These are phyloP conservation scores for Ganaspis brasiliensis DNA, from an alignment of 2,888 invertebrate genomes.

Conservation along the genomic window DNA sequence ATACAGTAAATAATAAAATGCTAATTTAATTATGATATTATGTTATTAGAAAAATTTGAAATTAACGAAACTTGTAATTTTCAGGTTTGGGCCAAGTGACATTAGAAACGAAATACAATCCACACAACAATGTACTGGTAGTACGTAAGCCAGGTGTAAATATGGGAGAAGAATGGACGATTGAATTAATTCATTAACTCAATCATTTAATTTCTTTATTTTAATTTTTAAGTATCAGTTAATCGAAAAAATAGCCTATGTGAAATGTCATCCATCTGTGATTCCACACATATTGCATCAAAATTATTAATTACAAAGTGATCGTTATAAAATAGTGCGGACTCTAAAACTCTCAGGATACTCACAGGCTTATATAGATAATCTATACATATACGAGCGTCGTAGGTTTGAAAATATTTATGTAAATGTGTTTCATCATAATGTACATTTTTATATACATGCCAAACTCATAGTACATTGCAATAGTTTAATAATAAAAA, in stretches of 20 bases:
- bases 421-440: slow-evolving; percentile 56
- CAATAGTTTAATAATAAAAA: slow-evolving; percentile 57
- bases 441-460: slow-evolving; percentile 64
- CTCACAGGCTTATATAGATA: slow-evolving; percentile 43
- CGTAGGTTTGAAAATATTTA: slow-evolving; percentile 43
- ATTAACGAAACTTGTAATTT: too few relatives aligned
- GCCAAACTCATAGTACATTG: slow-evolving; percentile 52
- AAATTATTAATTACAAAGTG: slow-evolving; percentile 31
- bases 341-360: slow-evolving; percentile 23
- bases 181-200: slow-evolving; percentile 82
- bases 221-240: slow-evolving; percentile 34
- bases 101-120: slow-evolving; percentile 86
- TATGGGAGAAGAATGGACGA: slow-evolving; percentile 90
- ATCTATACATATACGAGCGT: slow-evolving; percentile 44
- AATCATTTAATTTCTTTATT: slow-evolving; percentile 46
- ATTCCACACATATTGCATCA: slow-evolving; percentile 53
- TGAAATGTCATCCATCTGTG: slow-evolving; percentile 56
- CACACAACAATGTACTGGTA: slow-evolving; percentile 86
- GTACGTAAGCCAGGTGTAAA: slow-evolving; percentile 93
- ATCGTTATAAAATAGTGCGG: slow-evolving; percentile 25
- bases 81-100: slow-evolving; percentile 83
- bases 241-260: slow-evolving; percentile 28
- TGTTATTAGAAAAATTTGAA: too few relatives aligned
- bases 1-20: too few relatives aligned
- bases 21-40: too few relatives aligned